These are phyloP conservation scores for Philotrypesis tridentata DNA, from an alignment of 1,140 invertebrate genomes.

Conservation along the genomic window DNA sequence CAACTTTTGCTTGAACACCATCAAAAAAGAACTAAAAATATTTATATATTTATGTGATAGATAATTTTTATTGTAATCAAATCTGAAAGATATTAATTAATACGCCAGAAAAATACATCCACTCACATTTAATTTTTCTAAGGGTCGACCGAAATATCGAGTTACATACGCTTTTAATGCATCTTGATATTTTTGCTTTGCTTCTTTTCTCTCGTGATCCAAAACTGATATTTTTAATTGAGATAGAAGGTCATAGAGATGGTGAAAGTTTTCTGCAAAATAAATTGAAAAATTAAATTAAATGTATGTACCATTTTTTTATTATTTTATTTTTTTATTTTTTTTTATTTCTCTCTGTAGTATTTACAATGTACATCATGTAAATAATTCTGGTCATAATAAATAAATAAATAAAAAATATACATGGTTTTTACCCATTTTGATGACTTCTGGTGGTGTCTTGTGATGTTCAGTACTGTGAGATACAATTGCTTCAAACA, in stretches of 20 bases:
- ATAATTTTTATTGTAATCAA: neutral
- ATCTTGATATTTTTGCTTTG: slow-evolving; percentile 93
- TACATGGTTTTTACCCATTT: slow-evolving; percentile 81
- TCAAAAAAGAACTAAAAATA: slow-evolving; percentile 91
- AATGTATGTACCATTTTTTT: neutral
- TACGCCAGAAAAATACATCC: slow-evolving; percentile 8
- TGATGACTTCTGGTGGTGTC: slow-evolving; percentile 94
- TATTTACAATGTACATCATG: too few relatives aligned
- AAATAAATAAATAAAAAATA: too few relatives aligned
- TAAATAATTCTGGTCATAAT: too few relatives aligned
- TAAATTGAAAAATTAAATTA: neutral
- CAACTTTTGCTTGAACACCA: slow-evolving; percentile 92
- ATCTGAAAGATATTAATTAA: slow-evolving; percentile 21
- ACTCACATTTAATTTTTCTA: slow-evolving; percentile 95
- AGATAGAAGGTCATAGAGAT: slow-evolving; percentile 90
- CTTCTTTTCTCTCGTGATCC: slow-evolving; percentile 91
- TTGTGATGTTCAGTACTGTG: slow-evolving; percentile 92
- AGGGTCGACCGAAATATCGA: slow-evolving; percentile 93
- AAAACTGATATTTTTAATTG: slow-evolving; percentile 93
- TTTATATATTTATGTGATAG: neutral
- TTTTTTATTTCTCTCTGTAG: too few relatives aligned
- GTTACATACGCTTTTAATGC: slow-evolving; percentile 94
- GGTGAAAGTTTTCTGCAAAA: slow-evolving; percentile 94
- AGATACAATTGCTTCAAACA: slow-evolving; percentile 88
- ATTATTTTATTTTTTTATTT: too few relatives aligned